Evolutionary conservation across 2,888 invertebrate genomes (phyloP), one percentile per base, ranked within the genome.

Genomic region (Chloroclysta siterata): DNA sequence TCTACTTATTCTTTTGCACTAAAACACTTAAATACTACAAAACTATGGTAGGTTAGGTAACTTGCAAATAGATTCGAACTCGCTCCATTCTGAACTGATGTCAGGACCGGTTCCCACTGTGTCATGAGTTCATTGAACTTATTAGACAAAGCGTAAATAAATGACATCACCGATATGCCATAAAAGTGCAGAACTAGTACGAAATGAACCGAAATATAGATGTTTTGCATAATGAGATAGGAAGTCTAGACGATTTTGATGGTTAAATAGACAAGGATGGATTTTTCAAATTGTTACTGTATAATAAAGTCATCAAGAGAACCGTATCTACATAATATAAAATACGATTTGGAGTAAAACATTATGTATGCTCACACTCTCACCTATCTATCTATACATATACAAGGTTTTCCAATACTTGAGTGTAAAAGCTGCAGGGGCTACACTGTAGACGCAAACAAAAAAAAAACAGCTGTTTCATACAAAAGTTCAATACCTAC

Each of bases 181-280:
- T 36, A 17, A 44, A 46, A 36, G 46, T 36, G 5, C 29, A 46
- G 48, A 48, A 28, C 17, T 60, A 22, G 42, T 29, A 42, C 42
- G 28, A 53, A 48, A 42, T 60, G n/a, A 28, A 28, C 28, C 39
- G 41, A 61, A 51, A 41, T 50, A 17, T 44, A 55, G 15, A 46
- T 29, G 53, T 58, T 57, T 58, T 41, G 53, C 57, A 58, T 65
- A 54, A 58, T 33, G 53, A 53, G 22, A 22, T 53, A 44, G 17
- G 42, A 60, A 52, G 65, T 65, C 60, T 65, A 61, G 65, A 65
- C 65, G 4, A 60, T 50, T 60, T 44, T 48, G 28, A 55, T 29
- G 29, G 48, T 33, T 52, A 22, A 60, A 55, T 42, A 36, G 63
- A 60, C 51, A 47, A 28, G 55, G 44, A 64, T 60, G 3, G 22